Evolutionary conservation across 2,797 vertebrate genomes (phyloP).

Genomic region (Nannoperca obscura): DNA sequence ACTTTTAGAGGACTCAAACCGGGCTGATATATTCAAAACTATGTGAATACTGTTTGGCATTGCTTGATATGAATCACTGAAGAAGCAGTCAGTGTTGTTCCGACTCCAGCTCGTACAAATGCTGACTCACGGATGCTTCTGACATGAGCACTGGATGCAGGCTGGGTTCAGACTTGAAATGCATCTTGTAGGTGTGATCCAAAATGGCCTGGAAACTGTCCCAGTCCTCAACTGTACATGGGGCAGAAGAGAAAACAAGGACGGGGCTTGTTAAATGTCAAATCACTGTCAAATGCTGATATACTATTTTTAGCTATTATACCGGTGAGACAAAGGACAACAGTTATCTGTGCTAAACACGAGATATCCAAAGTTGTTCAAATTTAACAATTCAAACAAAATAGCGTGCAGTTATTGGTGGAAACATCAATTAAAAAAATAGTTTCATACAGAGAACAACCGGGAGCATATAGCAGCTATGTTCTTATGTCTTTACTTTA

Average conservation of each 20-base stretch:
- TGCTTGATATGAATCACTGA: not conserved
- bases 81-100: not conserved
- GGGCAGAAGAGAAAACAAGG: constrained; percentile 14
- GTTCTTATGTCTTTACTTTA: not conserved
- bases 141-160: constrained; percentile 99
- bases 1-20: not conserved
- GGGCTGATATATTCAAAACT: not conserved
- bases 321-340: not conserved
- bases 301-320: not conserved
- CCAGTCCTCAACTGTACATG: constrained; percentile 95
- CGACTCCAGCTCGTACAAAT: not conserved
- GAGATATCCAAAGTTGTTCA: not conserved
- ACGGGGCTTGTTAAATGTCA: constrained; percentile 1
- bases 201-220: constrained; percentile 99
- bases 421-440: not conserved
- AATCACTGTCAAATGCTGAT: not conserved
- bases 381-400: not conserved
- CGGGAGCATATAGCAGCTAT: not conserved
- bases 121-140: constrained; percentile 93
- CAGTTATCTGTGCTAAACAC: not conserved
- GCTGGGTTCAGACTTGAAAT: constrained; percentile 98
- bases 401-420: not conserved
- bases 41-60: not conserved
- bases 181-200: constrained; percentile 99
- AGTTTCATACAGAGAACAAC: not conserved